Conservation (phyloP, 2,888 invertebrate genomes). For the Sepiola atlantica region DNA sequence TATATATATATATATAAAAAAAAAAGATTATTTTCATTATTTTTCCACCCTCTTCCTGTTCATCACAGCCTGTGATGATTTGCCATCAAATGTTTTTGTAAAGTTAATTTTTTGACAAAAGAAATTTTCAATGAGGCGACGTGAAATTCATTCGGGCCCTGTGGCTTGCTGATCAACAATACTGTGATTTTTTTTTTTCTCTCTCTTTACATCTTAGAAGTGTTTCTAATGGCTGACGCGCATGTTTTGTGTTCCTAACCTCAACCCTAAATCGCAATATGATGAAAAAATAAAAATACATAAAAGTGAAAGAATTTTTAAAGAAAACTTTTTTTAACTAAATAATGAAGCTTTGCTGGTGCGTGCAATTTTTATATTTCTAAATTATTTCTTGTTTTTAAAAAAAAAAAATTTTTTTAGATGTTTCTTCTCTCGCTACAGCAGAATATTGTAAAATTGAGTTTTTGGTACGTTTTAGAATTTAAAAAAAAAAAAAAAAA, state of each 20-base stretch:
- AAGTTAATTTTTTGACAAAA: neutral
- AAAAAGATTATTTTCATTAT: neutral
- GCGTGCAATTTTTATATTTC: neutral
- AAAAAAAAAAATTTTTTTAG: neutral
- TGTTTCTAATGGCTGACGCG: neutral
- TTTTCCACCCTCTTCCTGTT: neutral
- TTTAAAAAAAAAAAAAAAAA: neutral
- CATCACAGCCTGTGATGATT: neutral
- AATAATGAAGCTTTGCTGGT: neutral
- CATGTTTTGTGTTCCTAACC: neutral
- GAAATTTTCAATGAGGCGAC: neutral
- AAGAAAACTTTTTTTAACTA: neutral
- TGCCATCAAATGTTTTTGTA: neutral
- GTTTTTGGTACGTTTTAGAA: neutral
- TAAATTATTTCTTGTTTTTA: neutral
- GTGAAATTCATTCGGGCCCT: neutral
- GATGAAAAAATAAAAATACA: too few relatives aligned
- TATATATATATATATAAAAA: neutral
- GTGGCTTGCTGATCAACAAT: neutral
- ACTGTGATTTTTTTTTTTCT: neutral
- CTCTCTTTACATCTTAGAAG: neutral
- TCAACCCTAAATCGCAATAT: too few relatives aligned
- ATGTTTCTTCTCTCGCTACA: neutral
- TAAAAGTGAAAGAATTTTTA: too few relatives aligned
- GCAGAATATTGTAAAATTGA: neutral